A percentile compares a stretch with the other conserved stretches of the same genome.
Conservation (phyloP, 2,888 invertebrate genomes). For the Zygaena filipendulae region DNA sequence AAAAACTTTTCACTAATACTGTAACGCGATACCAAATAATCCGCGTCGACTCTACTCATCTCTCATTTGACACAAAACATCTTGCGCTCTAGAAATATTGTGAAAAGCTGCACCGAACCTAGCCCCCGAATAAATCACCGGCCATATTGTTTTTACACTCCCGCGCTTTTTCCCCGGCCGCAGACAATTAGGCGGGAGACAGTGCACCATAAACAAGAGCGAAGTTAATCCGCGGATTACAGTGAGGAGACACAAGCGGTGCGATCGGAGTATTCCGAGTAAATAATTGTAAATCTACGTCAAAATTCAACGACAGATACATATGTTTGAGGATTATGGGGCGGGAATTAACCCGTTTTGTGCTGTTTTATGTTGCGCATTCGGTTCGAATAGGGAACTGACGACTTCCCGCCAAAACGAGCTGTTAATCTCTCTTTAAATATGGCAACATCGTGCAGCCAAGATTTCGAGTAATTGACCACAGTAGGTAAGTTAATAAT, state of each 20-base stretch:
- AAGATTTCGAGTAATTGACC: constrained; percentile 34
- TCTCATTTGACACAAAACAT: constrained; percentile 58
- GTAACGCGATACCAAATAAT: constrained; percentile 38
- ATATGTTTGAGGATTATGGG: constrained; percentile 60
- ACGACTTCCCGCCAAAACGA: constrained; percentile 52
- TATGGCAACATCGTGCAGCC: constrained; percentile 35
- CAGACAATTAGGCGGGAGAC: constrained; percentile 52
- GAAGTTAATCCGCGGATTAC: constrained; percentile 54
- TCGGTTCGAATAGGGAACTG: constrained; percentile 31
- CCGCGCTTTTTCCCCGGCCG: constrained; percentile 47
- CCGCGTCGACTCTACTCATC: constrained; percentile 37
- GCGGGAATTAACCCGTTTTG: constrained; percentile 58
- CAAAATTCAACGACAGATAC: constrained; percentile 63
- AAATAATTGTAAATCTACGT: constrained; percentile 70
- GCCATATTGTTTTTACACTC: constrained; percentile 47
- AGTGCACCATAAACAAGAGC: constrained; percentile 52
- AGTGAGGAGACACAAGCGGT: constrained; percentile 50
- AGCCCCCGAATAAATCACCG: constrained; percentile 43
- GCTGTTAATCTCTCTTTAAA: constrained; percentile 49
- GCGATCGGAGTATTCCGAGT: constrained; percentile 42
- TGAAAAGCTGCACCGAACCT: constrained; percentile 41
- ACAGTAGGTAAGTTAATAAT: no score
- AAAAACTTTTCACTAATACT: constrained; percentile 36
- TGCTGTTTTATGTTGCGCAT: constrained; percentile 47
- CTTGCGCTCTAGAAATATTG: constrained; percentile 54